phyloP scores from a whole-genome alignment of 2,797 vertebrate genomes.

The Kryptolebias ocellatus region DNA sequence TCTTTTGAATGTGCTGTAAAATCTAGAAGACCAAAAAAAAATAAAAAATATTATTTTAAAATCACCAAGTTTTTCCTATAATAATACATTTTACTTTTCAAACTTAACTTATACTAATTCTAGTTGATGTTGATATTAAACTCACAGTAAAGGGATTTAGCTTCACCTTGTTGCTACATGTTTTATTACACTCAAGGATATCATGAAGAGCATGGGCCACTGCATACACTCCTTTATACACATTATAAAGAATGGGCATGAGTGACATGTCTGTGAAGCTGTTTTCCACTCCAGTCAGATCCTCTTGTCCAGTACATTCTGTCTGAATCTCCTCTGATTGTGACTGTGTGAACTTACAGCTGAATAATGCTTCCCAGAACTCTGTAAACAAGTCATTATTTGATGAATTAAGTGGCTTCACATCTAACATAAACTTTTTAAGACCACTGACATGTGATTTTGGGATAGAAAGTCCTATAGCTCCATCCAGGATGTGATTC shows the following conservation, averaged over 20 bases:
- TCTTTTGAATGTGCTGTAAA: constrained; percentile 65
- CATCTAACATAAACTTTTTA: constrained; percentile 70
- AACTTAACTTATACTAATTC: not conserved
- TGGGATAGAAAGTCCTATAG: constrained; percentile 78
- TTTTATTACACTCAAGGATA: constrained; percentile 66
- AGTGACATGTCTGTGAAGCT: constrained; percentile 75
- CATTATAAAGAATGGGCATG: constrained; percentile 75
- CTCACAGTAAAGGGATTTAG: constrained; percentile 62
- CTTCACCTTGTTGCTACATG: constrained; percentile 50
- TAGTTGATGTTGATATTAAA: too few relatives aligned
- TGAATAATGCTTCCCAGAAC: constrained; percentile 77
- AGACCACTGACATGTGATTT: constrained; percentile 71
- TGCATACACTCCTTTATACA: constrained; percentile 81
- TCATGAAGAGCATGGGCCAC: constrained; percentile 75
- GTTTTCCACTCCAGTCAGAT: constrained; percentile 58
- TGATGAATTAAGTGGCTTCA: constrained; percentile 64
- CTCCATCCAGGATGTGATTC: constrained; percentile 72
- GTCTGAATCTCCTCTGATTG: constrained; percentile 39
- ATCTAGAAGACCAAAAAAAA: constrained; percentile 59
- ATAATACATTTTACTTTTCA: too few relatives aligned
- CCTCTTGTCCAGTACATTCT: constrained; percentile 68
- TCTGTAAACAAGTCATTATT: constrained; percentile 70
- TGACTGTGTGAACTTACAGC: constrained; percentile 55
- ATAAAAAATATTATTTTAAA: too few relatives aligned
- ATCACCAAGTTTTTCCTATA: too few relatives aligned